Conservation (phyloP, 2,888 invertebrate genomes). For the Drosophila prostipennis region DNA sequence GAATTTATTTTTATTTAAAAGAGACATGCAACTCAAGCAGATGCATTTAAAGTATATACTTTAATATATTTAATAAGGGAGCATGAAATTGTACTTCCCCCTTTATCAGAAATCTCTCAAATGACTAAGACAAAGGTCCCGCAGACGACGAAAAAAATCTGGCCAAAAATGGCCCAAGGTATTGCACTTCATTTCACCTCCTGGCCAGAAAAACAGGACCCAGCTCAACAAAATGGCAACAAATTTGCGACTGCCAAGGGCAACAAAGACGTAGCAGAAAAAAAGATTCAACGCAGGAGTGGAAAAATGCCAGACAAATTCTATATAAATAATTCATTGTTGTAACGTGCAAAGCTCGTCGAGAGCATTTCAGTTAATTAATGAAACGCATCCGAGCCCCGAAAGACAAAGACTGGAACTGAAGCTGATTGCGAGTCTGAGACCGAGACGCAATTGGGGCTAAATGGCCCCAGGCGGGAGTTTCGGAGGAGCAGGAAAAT, state of each 20-base stretch:
- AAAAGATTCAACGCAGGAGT: constrained; percentile 13
- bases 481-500: constrained; percentile 63
- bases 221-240: constrained; percentile 48
- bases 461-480: constrained; percentile 53
- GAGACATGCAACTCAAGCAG: constrained; percentile 24
- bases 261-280: constrained; percentile 44
- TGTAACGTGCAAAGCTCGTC: constrained; percentile 81
- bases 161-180: constrained; percentile 51
- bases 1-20: constrained; percentile 19
- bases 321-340: constrained; percentile 82
- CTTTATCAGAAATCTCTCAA: not conserved
- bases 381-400: constrained; percentile 72
- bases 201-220: constrained; percentile 30
- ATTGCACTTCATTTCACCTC: constrained; percentile 65
- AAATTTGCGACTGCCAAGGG: constrained; percentile 41
- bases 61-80: not conserved
- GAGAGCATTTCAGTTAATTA: constrained; percentile 81
- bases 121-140: not conserved
- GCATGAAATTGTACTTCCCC: too few species aligned
- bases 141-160: constrained; percentile 30
- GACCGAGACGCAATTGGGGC: constrained; percentile 72
- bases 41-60: not conserved
- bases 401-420: constrained; percentile 41
- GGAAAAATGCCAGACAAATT: constrained; percentile 75
- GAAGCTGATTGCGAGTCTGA: constrained; percentile 33